Conservation (phyloP, 2,797 vertebrate species). For the Fringilla coelebs region DNA sequence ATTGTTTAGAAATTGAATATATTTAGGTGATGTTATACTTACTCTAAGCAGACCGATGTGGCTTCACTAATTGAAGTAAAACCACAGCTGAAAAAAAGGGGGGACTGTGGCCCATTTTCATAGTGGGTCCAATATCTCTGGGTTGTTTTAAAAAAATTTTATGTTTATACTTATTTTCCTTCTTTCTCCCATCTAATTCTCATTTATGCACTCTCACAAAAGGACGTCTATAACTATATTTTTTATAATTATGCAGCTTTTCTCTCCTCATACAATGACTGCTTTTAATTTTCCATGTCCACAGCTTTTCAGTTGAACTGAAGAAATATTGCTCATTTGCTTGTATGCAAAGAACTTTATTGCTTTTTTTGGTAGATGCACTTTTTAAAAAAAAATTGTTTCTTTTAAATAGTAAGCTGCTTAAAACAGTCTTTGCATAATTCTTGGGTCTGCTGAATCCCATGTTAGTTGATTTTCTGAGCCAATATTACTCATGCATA, state of each 20-base stretch:
- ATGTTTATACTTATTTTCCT: background rate
- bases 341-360: background rate
- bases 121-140: background rate
- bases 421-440: constrained; percentile 45
- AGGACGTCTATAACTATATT: background rate
- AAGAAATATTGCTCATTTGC: constrained; percentile 7
- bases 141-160: background rate
- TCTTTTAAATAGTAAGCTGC: constrained; percentile 25
- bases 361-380: background rate
- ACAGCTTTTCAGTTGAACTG: background rate
- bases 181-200: background rate
- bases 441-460: constrained; percentile 26
- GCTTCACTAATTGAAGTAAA: background rate
- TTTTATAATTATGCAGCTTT: background rate
- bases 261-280: background rate
- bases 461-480: constrained; percentile 19
- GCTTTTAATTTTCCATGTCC: background rate
- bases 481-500: background rate
- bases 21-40: background rate
- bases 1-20: background rate
- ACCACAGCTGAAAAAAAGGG: background rate
- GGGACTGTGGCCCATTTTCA: background rate
- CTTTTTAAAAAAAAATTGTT: background rate
- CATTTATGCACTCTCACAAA: background rate
- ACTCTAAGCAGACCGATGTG: background rate